Evolutionary conservation across 2,797 vertebrate genomes (phyloP), one percentile per base, ranked within the genome.

Genomic region (Parambassis ranga): DNA sequence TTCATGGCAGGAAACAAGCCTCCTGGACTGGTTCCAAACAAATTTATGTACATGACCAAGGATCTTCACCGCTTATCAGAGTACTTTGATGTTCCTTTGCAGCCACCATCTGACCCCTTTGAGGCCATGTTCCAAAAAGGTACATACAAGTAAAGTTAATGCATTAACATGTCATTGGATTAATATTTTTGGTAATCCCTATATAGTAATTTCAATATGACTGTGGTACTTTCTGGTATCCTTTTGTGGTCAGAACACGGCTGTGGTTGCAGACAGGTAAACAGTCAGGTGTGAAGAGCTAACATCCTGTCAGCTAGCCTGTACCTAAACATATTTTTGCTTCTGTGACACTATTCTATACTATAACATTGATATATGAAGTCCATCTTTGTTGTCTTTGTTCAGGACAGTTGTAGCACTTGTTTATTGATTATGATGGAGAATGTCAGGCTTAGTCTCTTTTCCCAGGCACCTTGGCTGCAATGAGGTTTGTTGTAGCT

Each of bases 401-500:
- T n/a, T n/a, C n/a, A n/a, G n/a, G n/a, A n/a, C n/a, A n/a, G n/a
- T n/a, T n/a, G n/a, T n/a, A n/a, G n/a, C n/a, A n/a, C n/a, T 31
- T 11, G 2, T 32, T 46, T 8, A 18, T 10, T 18, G 3, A 31
- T 23, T 32, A 10, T 23, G 16, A 41, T 23, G n/a, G 3, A 1
- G 1, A 13, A 7, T 43, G 43, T 27, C 10, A 22, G 1, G 4
- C 5, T 42, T 2, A 39, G 31, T 39, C 23, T 7, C 41, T 16
- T 7, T 42, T 15, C 3, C 52, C 2, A 98, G 96, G 91, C 41
- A 92, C 75, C 15, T 58, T 98, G 56, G 5, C 68, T 1, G 94
- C 96, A 2, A 97, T 98, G 97, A 90, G 96, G 16, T 97, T 98
- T 65, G 71, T 98, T 78, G 90, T 93, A 0, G 94, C 94, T 0